Base-by-base conservation (phyloP, 2,113 vertebrate species). In the Mellivora capensis region DNA sequence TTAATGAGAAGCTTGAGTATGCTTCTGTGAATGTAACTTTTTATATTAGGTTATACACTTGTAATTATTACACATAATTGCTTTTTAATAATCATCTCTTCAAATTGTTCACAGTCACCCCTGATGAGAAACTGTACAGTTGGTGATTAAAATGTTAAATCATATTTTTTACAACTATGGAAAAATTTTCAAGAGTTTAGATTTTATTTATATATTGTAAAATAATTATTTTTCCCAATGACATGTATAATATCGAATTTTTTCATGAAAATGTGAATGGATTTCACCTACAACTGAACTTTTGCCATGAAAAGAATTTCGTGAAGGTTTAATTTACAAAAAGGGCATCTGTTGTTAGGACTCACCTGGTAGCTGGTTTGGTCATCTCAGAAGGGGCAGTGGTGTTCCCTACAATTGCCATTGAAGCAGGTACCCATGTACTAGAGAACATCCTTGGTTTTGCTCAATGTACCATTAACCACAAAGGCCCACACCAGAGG, bases 1-100 rank as follows among this genome's bases (percentile, higher is more conserved):
- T 90, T 87, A 83, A 77, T 71, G 2, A 31, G 31, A 77, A 93
- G 31, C 17, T 67, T 86, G 11, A 95, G 14, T 72, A 31, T 79
- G 8, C 29, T n/a, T 81, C 85, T 81, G 13, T 49, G 54, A 14
- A 37, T 44, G 0, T 87, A 87, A 93, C 74, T 62, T 93, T 96
- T 61, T 82, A 62, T 69, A 82, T 47, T 82, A 76, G 39, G 9
- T 88, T 84, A 79, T 14, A 20, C 72, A 52, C 42, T 90, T 37
- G 0, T 62, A 86, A 74, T 69, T 92, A 20, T 92, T 90, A 44
- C 6, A 71, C 34, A 31, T 25, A 69, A 90, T 93, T 79, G 23
- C n/a, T 61, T 87, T 95, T 93, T 74, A 94, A n/a, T 80, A 39
- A 74, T 67, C 27, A 64, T 49, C 31, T 96, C 62, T 85, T 92